Percentiles rank a stretch among this genome's conserved stretches.
Evolutionary conservation across 1,140 invertebrate species (phyloP).

Genomic region (Lasioglossum baleicum): DNA sequence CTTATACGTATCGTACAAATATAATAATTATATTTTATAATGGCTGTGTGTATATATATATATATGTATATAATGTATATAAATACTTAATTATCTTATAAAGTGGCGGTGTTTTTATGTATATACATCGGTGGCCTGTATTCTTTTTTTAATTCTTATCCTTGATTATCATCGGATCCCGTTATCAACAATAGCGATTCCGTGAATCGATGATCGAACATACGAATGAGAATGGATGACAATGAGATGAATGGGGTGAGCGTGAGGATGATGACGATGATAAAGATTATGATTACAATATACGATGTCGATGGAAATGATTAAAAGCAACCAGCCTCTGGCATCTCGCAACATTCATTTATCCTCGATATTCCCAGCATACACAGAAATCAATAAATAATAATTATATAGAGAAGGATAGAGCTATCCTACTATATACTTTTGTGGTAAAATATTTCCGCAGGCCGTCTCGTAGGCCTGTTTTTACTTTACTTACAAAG

Average conservation of each 20-base stretch:
- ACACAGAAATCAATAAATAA: slow-evolving; percentile 72
- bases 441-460: slow-evolving; percentile 76
- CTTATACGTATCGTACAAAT: slow-evolving; percentile 74
- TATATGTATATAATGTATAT: slow-evolving; percentile 58
- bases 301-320: slow-evolving; percentile 18
- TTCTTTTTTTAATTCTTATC: slow-evolving; percentile 9
- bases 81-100: slow-evolving; percentile 73
- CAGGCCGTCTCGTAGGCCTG: slow-evolving; percentile 62
- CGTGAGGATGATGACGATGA: slow-evolving; percentile 13
- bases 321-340: slow-evolving; percentile 53
- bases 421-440: slow-evolving; percentile 74
- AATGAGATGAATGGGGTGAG: slow-evolving; percentile 11
- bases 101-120: slow-evolving; percentile 64
- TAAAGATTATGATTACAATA: slow-evolving; percentile 8
- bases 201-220: slow-evolving; percentile 41
- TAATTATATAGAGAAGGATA: slow-evolving; percentile 69
- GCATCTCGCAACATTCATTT: slow-evolving; percentile 51
- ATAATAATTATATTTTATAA: slow-evolving; percentile 73
- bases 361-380: slow-evolving; percentile 43
- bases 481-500: slow-evolving; percentile 42
- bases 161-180: slow-evolving; percentile 28
- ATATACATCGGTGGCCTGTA: slow-evolving; percentile 67
- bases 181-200: slow-evolving; percentile 49
- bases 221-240: slow-evolving; percentile 9
- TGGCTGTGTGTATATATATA: slow-evolving; percentile 29